Evolutionary conservation across 2,888 invertebrate species (phyloP), one percentile per base, ranked within the genome.

Genomic region (Drosophila mettleri): DNA sequence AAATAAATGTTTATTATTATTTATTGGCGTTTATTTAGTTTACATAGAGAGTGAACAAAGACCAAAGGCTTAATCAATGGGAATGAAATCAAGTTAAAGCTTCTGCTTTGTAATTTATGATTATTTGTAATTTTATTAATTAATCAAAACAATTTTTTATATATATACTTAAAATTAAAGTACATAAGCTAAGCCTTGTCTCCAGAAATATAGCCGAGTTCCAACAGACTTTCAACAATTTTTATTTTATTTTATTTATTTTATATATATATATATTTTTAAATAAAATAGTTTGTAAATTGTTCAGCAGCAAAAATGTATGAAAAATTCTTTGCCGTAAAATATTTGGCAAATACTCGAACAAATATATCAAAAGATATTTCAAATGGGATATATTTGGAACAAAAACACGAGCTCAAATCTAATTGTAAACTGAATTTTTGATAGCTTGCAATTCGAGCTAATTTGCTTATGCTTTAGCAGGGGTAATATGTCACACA

Each of bases 401-500:
- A 27, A 0, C 24, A 24, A 45, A 52, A 52, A 39, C 52, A 39
- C n/a, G 38, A 29, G 29, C 65, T 60, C 66, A 86, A 73, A 77
- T 69, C 51, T 62, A 63, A 77, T 59, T 63, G 57, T 48, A 12
- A 66, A 83, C 74, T 78, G 68, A 49, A 80, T 78, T 86, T 86
- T 86, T 86, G 63, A 86, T 80, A 64, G 51, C 74, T 68, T 54
- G 59, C 58, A 55, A 46, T 38, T 43, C 34, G 34, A 39, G 83
- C 80, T 83, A 82, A 87, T 78, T 87, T 81, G 73, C 55, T 55
- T 41, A 34, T 67, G 67, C 45, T 62, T 67, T 63, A 51, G 52
- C 52, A 46, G 67, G 68, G 68, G 67, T 66, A 66, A 84, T 75
- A 65, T 72, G 72, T 78, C 81, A 78, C 51, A 72, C 36, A 53